Conservation (phyloP, 1,140 invertebrate genomes). For the Saccostrea cuccullata region DNA sequence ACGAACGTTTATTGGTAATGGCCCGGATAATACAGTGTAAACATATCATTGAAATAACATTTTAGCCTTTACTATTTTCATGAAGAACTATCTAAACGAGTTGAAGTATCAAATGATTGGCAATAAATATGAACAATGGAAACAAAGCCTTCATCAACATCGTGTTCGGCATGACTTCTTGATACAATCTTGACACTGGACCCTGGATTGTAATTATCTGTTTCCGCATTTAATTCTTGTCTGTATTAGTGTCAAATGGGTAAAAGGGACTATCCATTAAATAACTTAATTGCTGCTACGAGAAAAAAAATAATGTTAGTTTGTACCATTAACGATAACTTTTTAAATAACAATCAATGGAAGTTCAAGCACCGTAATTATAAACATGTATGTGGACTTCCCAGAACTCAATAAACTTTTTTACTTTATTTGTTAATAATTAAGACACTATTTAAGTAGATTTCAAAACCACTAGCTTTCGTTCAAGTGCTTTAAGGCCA, state of each 20-base stretch:
- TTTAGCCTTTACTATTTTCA: constrained; percentile 32
- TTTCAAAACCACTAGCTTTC: too few species aligned
- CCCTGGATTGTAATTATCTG: constrained; percentile 22
- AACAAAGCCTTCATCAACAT: constrained; percentile 6
- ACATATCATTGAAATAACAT: constrained; percentile 37
- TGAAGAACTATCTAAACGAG: constrained; percentile 16
- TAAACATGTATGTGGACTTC: too few species aligned
- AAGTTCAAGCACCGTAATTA: constrained; percentile 11
- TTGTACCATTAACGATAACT: neutral
- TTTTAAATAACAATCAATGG: constrained; percentile 5
- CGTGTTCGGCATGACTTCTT: constrained; percentile 15
- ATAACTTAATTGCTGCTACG: constrained; percentile 8
- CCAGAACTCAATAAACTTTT: too few species aligned
- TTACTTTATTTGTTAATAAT: too few species aligned
- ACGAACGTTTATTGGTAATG: constrained; percentile 33
- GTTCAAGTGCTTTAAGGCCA: too few species aligned
- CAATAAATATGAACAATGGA: constrained; percentile 18
- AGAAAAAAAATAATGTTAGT: neutral
- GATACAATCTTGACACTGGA: constrained; percentile 32
- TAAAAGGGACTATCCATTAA: constrained; percentile 25
- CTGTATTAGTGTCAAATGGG: constrained; percentile 27
- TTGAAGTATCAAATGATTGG: constrained; percentile 28
- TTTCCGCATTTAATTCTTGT: constrained; percentile 16
- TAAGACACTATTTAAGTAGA: too few species aligned
- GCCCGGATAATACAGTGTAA: constrained; percentile 30